Evolutionary conservation across 2,888 invertebrate genomes (phyloP), one percentile per base, ranked within the genome.

Genomic region (Flabesymbios commensalis): DNA sequence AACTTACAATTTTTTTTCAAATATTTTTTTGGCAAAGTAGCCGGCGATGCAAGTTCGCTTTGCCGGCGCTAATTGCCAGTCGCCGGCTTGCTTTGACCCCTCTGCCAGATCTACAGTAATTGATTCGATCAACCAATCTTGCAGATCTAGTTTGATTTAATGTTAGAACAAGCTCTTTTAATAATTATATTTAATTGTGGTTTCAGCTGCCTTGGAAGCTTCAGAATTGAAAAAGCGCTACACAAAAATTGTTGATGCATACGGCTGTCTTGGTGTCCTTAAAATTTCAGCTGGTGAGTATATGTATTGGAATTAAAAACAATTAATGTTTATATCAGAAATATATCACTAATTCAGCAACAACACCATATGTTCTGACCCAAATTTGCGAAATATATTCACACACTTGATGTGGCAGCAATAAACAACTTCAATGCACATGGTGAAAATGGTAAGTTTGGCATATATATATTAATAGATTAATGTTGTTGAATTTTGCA

Each of bases 241-340:
- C 80, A 89, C 88, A 17, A 95, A 96, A 85, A 87, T 95, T 45
- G 85, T 92, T 56, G 98, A 99, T 85, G 95, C 94, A 0, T 97
- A 98, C 83, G 97, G 96, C 29, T 94, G 96, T 78, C 85, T 99
- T 58, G 99, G 99, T 47, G 94, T 96, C 2, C 86, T 99, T 0
- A 61, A 52, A 31, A 55, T 71, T n/a, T 61, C 58, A 32, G 32
- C 31, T 28, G 69, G 71, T 71, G 43, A 52, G 62, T 42, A n/a
- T 17, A 22, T 28, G n/a, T 59, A 29, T n/a, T n/a, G n/a, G n/a
- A n/a, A n/a, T n/a, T n/a, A n/a, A n/a, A n/a, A n/a, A n/a, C n/a
- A 49, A 14, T 36, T 10, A 36, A 10, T n/a, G 10, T n/a, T 36
- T 14, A n/a, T 36, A 36, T n/a, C 39, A 10, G 39, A n/a, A 10